Percentiles rank a stretch among this genome's conserved stretches.
Evolutionary conservation across 2,888 invertebrate genomes (phyloP).

Genomic region (Dioctria linearis): DNA sequence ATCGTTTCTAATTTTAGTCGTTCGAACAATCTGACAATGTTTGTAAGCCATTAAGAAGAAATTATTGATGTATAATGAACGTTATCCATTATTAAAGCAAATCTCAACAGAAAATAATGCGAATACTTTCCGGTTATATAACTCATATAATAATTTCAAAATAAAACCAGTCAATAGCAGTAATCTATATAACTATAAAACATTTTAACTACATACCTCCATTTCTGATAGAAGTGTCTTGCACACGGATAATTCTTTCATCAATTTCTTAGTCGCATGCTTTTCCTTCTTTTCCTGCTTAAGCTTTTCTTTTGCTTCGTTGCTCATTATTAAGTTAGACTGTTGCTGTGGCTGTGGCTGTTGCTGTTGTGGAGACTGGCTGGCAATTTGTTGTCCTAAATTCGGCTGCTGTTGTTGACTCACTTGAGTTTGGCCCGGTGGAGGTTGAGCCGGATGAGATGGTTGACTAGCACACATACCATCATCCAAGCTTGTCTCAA

Average conservation of each 20-base stretch:
- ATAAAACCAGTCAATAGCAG: no score
- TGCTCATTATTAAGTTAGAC: constrained; percentile 65
- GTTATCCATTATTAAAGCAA: background rate
- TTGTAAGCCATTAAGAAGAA: no score
- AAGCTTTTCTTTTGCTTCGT: constrained; percentile 70
- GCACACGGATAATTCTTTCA: constrained; percentile 85
- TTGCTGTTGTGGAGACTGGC: constrained; percentile 58
- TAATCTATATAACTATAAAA: no score
- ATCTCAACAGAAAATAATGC: constrained; percentile 59
- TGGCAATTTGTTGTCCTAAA: constrained; percentile 45
- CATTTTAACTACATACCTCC: constrained; percentile 72
- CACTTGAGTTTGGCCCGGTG: constrained; percentile 11
- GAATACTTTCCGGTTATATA: no score
- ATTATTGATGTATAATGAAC: background rate
- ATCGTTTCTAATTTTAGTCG: no score
- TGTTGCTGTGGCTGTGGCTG: constrained; percentile 58
- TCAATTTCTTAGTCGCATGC: constrained; percentile 75
- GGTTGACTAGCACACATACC: constrained; percentile 43
- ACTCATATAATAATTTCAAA: no score
- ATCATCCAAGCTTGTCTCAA: constrained; percentile 62
- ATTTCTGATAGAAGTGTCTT: constrained; percentile 88
- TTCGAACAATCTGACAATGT: no score
- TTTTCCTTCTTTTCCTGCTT: constrained; percentile 71
- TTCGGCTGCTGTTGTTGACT: constrained; percentile 60
- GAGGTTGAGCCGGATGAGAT: constrained; percentile 25